Percentiles rank a stretch among this genome's conserved stretches.
These are phyloP conservation scores for Bombus picipes DNA, from an alignment of 1,140 invertebrate species.

Conservation along the genomic window DNA sequence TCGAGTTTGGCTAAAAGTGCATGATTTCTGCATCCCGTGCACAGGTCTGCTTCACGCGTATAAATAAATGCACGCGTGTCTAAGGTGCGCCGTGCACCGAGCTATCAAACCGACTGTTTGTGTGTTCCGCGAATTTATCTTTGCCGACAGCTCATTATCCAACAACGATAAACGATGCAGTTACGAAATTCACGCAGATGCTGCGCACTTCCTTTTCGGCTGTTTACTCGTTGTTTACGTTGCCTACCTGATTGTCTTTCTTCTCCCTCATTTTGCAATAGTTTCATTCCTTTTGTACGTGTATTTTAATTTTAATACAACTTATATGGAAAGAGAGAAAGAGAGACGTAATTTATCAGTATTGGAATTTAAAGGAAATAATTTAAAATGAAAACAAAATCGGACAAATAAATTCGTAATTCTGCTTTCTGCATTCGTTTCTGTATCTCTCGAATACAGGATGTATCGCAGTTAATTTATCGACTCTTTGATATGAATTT, in stretches of 20 bases:
- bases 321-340: neutral
- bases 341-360: neutral
- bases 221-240: neutral
- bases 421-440: neutral
- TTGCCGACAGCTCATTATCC: constrained; percentile 67
- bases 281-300: neutral
- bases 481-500: neutral
- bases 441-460: neutral
- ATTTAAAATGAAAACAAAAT: neutral
- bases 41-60: constrained; percentile 43
- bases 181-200: constrained; percentile 50
- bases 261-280: neutral
- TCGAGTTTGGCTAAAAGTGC: constrained; percentile 1
- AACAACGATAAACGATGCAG: constrained; percentile 57
- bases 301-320: neutral
- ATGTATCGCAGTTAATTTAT: neutral
- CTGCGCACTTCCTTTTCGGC: neutral
- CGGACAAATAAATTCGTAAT: neutral
- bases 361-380: neutral
- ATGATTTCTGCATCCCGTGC: constrained; percentile 7
- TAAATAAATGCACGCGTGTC: constrained; percentile 52
- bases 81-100: constrained; percentile 44
- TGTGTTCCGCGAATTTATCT: constrained; percentile 64
- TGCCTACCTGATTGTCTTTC: neutral
- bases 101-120: constrained; percentile 57